These are phyloP conservation scores for Oncorhynchus keta DNA, from an alignment of 2,113 vertebrate genomes.

Conservation along the genomic window DNA sequence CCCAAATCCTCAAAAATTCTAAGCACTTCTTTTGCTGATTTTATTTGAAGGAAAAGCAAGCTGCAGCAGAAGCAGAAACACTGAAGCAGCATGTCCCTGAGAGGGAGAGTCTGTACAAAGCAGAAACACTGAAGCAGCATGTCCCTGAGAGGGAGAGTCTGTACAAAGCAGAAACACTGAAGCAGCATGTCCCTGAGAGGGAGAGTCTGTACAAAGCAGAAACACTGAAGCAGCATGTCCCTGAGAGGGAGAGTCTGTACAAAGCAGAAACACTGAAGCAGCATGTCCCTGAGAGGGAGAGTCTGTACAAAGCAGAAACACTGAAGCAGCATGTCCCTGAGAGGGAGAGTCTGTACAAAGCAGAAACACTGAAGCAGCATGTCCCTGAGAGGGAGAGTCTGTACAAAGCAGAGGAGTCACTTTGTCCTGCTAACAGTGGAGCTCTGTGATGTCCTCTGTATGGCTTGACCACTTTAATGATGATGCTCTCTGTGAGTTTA, in stretches of 20 bases:
- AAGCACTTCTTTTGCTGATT: slow-evolving; percentile 72
- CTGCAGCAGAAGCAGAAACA: slow-evolving; percentile 43
- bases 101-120: slow-evolving; percentile 37
- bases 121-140: neutral
- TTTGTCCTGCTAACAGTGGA: slow-evolving; percentile 64
- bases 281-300: slow-evolving; percentile 37
- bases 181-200: slow-evolving; percentile 24
- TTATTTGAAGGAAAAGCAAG: slow-evolving; percentile 64
- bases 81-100: slow-evolving; percentile 39
- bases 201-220: slow-evolving; percentile 52
- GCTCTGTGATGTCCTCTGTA: slow-evolving; percentile 53
- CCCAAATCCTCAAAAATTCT: slow-evolving; percentile 72
- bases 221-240: too few relatives aligned
- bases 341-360: neutral
- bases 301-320: slow-evolving; percentile 47
- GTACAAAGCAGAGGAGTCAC: slow-evolving; percentile 46
- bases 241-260: slow-evolving; percentile 54
- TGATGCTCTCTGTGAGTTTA: slow-evolving; percentile 43
- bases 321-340: slow-evolving; percentile 32
- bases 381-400: slow-evolving; percentile 7
- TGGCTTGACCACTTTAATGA: slow-evolving; percentile 66
- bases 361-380: slow-evolving; percentile 33
- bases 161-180: slow-evolving; percentile 36
- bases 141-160: slow-evolving; percentile 46
- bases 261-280: slow-evolving; percentile 18